Evolutionary conservation across 2,888 invertebrate genomes (phyloP), one percentile per base, ranked within the genome.

Genomic region (Atherix ibis): DNA sequence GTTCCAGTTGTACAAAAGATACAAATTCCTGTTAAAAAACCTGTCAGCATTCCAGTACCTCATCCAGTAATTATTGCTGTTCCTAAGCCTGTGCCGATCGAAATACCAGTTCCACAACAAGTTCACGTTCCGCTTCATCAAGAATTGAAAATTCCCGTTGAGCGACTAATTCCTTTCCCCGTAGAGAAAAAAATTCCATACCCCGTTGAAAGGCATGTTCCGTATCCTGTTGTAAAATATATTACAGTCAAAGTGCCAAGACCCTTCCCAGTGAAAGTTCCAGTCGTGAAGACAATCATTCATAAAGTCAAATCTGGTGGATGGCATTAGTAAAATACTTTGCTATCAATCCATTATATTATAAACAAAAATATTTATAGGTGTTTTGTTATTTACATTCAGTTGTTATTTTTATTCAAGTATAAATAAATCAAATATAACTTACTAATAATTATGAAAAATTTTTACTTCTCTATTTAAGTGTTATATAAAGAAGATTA

Each of bases 61-160:
- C 78, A 80, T 49, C 77, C 83, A 6, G 74, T 84, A 28, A 68
- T 81, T 42, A 70, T 84, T 2, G 79, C 75, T 5, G 68, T 80
- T 14, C 74, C 76, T 4, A 76, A 77, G 45, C 82, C 83, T 0
- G 82, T 81, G 48, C 77, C 84, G 15, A 76, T 84, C 1, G 79
- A 80, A 46, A 73, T 80, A 35, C 75, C 79, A 28, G 68, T 84
- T 2, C 68, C 76, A 27, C 76, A 76, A 47, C 79, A 80, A 2
- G 73, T 80, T 0, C 74, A 76, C 39, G 75, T 81, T 2, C 69
- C 72, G 6, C 69, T 82, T 16, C 76, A 79, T 43, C 70, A 69
- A 40, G 71, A 72, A 50, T 63, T 72, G 14, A 63, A 60, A 10
- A 68, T 72, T 22, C 72, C 72, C 0, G 54, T 71, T 34, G 71